Evolutionary conservation across 2,888 invertebrate species (phyloP), one percentile per base, ranked within the genome.

Genomic region (Biston stratarius): DNA sequence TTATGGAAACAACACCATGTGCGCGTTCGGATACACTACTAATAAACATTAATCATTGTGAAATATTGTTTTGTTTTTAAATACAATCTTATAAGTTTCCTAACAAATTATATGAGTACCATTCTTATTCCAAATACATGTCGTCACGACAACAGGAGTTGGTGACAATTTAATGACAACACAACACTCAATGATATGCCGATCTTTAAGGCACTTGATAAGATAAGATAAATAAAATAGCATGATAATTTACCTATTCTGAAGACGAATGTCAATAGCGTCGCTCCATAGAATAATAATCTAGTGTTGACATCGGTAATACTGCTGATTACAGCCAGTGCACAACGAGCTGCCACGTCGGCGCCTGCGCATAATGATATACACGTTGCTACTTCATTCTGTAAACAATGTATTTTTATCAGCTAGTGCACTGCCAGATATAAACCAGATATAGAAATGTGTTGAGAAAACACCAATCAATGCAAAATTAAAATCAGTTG

Each of bases 351-450:
- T 0, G 86, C 83, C 0, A 94, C 87, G 64, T 94, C 94, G 0
- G 93, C 88, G 5, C 86, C 92, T 0, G 92, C 88, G 64, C 89
- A 84, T 12, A 94, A 84, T 0, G 94, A 91, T 63, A 94, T 89
- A 67, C 91, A 91, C 15, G 82, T 80, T 2, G 94, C 92, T 11
- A 93, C 90, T 78, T 90, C 81, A 47, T 75, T 77, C 94, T 94
- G 85, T 33, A 90, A 87, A 42, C 33, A 55, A 55, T 24, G 12
- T 42, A 55, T 15, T 53, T 40, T 24, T 42, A 36, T 55, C 52
- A 10, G 14, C 24, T 9, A 38, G 12, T 36, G 6, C 9, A n/a
- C 49, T 5, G 47, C 49, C 10, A 48, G 8, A 40, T 5, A 15
- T 9, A 14, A 12, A 48, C 24, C 48, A 48, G 33, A 48, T 24